Conservation (phyloP, 2,888 invertebrate species). For the Lordiphosa andalusiaca region DNA sequence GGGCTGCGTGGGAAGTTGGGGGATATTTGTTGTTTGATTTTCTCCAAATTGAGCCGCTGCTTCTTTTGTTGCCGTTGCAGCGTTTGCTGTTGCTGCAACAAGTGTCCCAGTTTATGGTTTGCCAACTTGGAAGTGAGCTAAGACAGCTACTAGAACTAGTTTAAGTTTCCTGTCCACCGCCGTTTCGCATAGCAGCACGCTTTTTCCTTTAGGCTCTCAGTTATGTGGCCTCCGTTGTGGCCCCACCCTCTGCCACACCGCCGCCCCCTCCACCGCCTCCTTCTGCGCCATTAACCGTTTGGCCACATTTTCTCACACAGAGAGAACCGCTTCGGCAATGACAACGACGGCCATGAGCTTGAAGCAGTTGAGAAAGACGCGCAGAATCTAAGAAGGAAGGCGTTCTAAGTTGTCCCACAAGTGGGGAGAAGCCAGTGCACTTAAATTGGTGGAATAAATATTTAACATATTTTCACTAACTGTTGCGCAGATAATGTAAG, state of each 20-base stretch:
- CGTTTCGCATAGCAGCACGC: constrained; percentile 28
- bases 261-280: constrained; percentile 10
- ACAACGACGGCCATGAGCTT: constrained; percentile 40
- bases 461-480: too few species aligned
- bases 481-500: too few species aligned
- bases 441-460: too few species aligned
- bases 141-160: constrained; percentile 63
- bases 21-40: constrained; percentile 50
- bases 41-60: constrained; percentile 37
- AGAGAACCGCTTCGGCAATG: constrained; percentile 54
- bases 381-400: too few species aligned
- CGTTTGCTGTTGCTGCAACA: constrained; percentile 54
- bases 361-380: too few species aligned
- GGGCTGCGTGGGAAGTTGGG: constrained; percentile 63
- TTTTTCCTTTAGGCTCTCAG: constrained; percentile 51
- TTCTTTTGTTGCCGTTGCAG: constrained; percentile 3
- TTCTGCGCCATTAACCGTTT: constrained; percentile 50
- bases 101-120: constrained; percentile 68
- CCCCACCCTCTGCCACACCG: constrained; percentile 22
- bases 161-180: constrained; percentile 68
- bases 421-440: too few species aligned
- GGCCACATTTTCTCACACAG: constrained; percentile 70
- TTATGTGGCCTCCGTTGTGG: constrained; percentile 32
- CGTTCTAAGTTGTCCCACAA: too few species aligned
- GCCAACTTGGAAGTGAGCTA: constrained; percentile 30